Base-by-base conservation (phyloP, 2,113 vertebrate species). In the Poeciliopsis prolifica region DNA sequence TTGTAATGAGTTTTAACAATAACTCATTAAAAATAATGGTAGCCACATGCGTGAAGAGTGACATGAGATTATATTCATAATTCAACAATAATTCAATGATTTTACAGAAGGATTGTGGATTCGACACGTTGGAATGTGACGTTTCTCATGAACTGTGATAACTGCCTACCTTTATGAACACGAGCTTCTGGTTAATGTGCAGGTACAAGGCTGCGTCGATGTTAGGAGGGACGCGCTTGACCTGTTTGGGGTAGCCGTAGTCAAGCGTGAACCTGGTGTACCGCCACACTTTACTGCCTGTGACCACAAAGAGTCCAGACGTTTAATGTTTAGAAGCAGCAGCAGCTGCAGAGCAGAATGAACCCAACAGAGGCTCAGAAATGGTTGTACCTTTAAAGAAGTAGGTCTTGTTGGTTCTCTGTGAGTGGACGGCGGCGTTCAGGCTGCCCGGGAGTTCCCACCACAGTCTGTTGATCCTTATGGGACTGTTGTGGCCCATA, bases 171-270 rank as follows among this genome's bases (percentile, higher is more conserved):
- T 97, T 97, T 82, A 97, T 96, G 33, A 97, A 94, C 86, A 97
- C 90, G 31, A 97, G 87, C 86, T 96, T 97, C 87, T 95, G 92
- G 88, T 96, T 96, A 83, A 75, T 89, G 82, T 95, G 91, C 89
- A 95, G 94, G 74, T 96, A 97, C 60, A 97, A 64, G 61, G 96
- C 96, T 14, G 96, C 95, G 60, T 96, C 94, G 5, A 97, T 92
- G 68, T 95, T 94, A 6, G 92, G 71, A 28, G 93, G 95, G 64
- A 97, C 87, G 6, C 85, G 91, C 74, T 92, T 95, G 79, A 96
- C 80, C 58, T 74, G 70, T 90, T 95, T 97, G 44, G 97, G 97
- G 87, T 95, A 97, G 65, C 96, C 95, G 3, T 88, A 86, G 75
- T 95, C 94, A 62, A 96, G 86, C 69, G 75, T 79, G 87, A 97